These are phyloP conservation scores for Seriola dumerili DNA, from an alignment of 2,113 vertebrate species.

Conservation along the genomic window DNA sequence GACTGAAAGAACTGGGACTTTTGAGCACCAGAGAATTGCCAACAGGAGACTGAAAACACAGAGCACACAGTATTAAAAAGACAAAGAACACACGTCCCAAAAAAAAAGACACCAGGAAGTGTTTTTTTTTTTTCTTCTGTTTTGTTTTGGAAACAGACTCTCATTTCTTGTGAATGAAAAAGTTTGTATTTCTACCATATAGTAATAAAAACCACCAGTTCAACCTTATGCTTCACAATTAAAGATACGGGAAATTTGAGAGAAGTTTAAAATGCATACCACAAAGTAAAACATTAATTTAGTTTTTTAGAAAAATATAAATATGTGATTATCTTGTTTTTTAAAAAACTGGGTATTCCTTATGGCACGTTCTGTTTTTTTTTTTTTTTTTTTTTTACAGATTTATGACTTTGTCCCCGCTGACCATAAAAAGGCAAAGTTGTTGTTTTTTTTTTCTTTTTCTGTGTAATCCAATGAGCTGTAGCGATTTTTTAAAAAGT, in stretches of 20 bases:
- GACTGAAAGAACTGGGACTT: slow-evolving; percentile 69
- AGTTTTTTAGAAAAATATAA: slow-evolving; percentile 92
- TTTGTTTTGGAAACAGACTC: slow-evolving; percentile 77
- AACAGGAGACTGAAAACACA: slow-evolving; percentile 69
- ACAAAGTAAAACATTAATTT: slow-evolving; percentile 87
- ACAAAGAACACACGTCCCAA: slow-evolving; percentile 68
- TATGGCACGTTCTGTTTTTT: slow-evolving; percentile 65
- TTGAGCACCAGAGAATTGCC: slow-evolving; percentile 69
- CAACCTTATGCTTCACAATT: slow-evolving; percentile 86
- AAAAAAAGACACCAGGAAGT: slow-evolving; percentile 77
- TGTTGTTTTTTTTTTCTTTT: slow-evolving; percentile 14
- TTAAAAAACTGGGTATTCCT: slow-evolving; percentile 86
- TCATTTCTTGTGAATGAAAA: slow-evolving; percentile 77
- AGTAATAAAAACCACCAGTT: slow-evolving; percentile 84
- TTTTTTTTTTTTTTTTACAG: slow-evolving; percentile 42
- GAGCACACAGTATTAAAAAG: slow-evolving; percentile 74
- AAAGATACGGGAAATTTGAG: slow-evolving; percentile 86
- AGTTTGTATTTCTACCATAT: slow-evolving; percentile 79
- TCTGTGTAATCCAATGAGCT: slow-evolving; percentile 64
- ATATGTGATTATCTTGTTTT: slow-evolving; percentile 87
- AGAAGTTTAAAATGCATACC: slow-evolving; percentile 86
- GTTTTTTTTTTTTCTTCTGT: slow-evolving; percentile 53
- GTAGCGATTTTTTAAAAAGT: slow-evolving; percentile 63
- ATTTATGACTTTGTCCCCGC: slow-evolving; percentile 60
- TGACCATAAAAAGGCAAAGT: slow-evolving; percentile 55